A percentile compares a stretch with the other conserved stretches of the same genome.
phyloP scores from a whole-genome alignment of 2,113 vertebrate genomes.

The Cacatua alba region DNA sequence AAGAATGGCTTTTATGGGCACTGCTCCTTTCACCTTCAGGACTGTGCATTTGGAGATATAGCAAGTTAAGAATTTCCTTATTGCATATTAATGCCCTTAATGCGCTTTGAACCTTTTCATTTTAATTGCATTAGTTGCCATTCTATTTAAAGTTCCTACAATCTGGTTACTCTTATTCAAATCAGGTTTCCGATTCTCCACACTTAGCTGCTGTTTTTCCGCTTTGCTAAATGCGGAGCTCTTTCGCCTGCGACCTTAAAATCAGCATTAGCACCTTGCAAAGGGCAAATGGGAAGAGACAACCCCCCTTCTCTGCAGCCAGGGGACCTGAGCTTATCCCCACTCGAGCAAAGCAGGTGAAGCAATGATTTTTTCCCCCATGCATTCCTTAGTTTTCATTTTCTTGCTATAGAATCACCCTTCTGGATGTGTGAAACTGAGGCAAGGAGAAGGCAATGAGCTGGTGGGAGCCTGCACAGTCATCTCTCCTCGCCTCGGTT shows the following conservation, averaged over 20 bases:
- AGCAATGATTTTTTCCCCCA: accelerated
- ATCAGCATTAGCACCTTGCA: background rate
- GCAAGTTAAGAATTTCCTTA: background rate
- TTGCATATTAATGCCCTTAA: conserved; percentile 4
- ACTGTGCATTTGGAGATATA: background rate
- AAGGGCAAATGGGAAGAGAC: background rate
- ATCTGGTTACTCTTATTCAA: conserved; percentile 20
- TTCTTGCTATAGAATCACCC: accelerated
- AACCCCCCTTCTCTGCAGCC: background rate
- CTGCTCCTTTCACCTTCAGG: conserved; percentile 7
- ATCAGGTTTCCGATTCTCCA: conserved; percentile 33
- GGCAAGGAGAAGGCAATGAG: background rate
- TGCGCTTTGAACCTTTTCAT: conserved; percentile 12
- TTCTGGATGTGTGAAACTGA: background rate
- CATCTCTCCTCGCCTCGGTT: background rate
- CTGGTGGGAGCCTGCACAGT: background rate
- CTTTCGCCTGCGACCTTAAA: background rate
- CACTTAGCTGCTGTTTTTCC: conserved; percentile 34
- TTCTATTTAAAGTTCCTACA: conserved; percentile 42
- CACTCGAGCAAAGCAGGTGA: background rate
- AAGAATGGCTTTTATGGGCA: background rate
- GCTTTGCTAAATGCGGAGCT: background rate
- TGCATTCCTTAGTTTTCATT: background rate
- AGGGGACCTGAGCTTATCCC: background rate
- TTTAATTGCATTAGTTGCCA: conserved; percentile 39